phyloP scores from a whole-genome alignment of 2,113 vertebrate species.

The Heloderma charlesbogerti region DNA sequence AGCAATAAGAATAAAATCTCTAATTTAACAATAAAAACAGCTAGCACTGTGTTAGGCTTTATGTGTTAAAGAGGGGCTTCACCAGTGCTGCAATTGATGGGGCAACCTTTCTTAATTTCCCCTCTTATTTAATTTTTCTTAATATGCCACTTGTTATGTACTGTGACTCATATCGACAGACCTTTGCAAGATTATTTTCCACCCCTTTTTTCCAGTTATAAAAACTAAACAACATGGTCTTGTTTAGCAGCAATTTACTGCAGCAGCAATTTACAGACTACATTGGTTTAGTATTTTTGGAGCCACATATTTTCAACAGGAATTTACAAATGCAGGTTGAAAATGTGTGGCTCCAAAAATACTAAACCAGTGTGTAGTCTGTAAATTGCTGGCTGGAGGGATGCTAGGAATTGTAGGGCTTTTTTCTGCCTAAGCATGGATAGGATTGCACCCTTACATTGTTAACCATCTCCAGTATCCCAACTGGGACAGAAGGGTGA shows the following conservation, averaged over 20 bases:
- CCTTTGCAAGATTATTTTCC: background rate
- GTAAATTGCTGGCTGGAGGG: no score
- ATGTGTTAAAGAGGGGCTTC: background rate
- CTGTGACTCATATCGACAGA: background rate
- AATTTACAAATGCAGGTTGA: slow-evolving; percentile 37
- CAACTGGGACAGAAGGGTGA: background rate
- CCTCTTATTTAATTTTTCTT: background rate
- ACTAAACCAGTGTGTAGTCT: no score
- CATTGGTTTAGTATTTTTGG: slow-evolving; percentile 6
- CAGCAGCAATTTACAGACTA: slow-evolving; percentile 56
- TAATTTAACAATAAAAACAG: no score
- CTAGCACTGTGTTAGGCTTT: background rate
- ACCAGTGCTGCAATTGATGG: background rate
- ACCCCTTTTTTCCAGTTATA: background rate
- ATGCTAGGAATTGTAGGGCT: no score
- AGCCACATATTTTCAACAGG: slow-evolving; percentile 25
- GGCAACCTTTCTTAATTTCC: background rate
- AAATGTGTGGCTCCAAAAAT: no score
- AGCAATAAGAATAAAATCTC: no score
- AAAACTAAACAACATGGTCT: slow-evolving; percentile 25
- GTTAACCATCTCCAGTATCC: background rate
- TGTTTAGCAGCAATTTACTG: slow-evolving; percentile 54
- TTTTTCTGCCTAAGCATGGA: no score
- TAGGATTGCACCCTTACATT: background rate
- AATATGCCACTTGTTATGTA: background rate